A percentile compares a stretch with the other conserved stretches of the same genome.
Evolutionary conservation across 2,113 vertebrate species (phyloP).

Genomic region (Hemicordylus capensis): DNA sequence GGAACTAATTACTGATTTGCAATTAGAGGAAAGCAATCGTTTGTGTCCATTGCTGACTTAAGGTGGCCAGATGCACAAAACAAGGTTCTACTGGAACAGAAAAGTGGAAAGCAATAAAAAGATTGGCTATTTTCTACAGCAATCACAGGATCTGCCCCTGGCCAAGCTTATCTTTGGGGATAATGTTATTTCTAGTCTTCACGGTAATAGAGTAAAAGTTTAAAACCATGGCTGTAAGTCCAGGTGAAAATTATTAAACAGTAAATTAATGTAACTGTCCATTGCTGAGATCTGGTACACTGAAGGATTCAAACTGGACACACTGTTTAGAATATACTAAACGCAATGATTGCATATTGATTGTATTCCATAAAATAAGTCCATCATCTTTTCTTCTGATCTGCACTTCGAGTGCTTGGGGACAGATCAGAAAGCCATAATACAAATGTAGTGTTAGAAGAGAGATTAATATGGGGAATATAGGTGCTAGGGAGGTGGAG

Average conservation of each 20-base stretch:
- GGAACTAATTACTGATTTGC: neutral
- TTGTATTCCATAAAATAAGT: neutral
- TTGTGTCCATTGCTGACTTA: conserved; percentile 8
- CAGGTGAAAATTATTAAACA: neutral
- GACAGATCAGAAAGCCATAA: neutral
- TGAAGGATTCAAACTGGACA: neutral
- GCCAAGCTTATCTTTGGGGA: neutral
- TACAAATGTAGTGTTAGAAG: neutral
- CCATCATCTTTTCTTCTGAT: neutral
- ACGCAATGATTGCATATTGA: too few relatives aligned
- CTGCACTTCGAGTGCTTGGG: neutral
- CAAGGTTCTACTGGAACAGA: neutral
- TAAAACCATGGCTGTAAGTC: neutral
- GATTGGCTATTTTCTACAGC: neutral
- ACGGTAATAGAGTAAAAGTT: neutral
- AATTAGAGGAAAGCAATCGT: neutral
- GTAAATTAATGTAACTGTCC: neutral
- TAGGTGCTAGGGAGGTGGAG: neutral
- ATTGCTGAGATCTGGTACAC: neutral
- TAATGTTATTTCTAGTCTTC: neutral
- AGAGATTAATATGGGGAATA: neutral
- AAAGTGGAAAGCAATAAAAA: neutral
- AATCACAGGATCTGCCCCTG: neutral
- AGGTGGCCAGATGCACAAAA: neutral
- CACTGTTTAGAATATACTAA: neutral